These are phyloP conservation scores for Umimayanthus chanpuru DNA, from an alignment of 92 coral and sea anemone species.

Conservation along the genomic window DNA sequence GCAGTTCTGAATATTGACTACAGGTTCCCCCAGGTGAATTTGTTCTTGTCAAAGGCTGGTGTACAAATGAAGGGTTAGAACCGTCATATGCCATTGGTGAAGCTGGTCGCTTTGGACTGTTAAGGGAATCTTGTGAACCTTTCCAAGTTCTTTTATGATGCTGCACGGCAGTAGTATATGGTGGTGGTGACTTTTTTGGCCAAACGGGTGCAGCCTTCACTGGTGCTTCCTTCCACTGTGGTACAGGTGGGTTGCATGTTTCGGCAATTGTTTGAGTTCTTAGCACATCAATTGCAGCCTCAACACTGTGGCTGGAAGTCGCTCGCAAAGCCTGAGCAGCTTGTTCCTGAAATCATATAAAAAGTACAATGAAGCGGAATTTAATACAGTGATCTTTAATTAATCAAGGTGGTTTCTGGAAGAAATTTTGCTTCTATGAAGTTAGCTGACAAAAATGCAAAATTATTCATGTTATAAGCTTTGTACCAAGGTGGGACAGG, in stretches of 20 bases:
- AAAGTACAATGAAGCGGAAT: neutral
- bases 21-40: constrained; percentile 35
- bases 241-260: constrained; percentile 45
- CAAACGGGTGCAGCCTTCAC: constrained; percentile 28
- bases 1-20: constrained; percentile 51
- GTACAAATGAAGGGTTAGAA: constrained; percentile 27
- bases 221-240: constrained; percentile 48
- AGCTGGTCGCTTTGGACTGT: constrained; percentile 74
- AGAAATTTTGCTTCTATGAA: neutral
- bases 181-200: constrained; percentile 77
- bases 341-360: constrained; percentile 51
- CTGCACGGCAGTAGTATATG: constrained; percentile 71
- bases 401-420: neutral
- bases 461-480: no score
- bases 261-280: constrained; percentile 43
- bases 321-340: constrained; percentile 72
- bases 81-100: constrained; percentile 73
- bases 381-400: no score
- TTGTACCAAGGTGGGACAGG: no score
- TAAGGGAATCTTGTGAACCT: constrained; percentile 78
- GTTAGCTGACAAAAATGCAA: no score
- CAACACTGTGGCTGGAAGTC: constrained; percentile 76
- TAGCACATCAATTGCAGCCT: constrained; percentile 69
- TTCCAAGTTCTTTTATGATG: constrained; percentile 74
- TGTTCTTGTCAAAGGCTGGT: constrained; percentile 47